Conservation (phyloP, 1,140 invertebrate genomes). For the Drosophila pseudoananassae region DNA sequence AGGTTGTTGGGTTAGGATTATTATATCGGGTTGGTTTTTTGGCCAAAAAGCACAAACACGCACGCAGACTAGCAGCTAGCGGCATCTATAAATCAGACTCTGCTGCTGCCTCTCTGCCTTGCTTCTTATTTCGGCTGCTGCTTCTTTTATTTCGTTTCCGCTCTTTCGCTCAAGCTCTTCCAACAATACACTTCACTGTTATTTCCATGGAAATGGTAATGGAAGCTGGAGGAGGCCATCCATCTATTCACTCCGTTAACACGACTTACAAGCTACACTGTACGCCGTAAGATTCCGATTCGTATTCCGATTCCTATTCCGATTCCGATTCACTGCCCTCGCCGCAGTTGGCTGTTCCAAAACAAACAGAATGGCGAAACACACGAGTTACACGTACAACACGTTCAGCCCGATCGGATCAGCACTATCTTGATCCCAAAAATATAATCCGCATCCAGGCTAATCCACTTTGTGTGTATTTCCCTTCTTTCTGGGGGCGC, state of each 20-base stretch:
- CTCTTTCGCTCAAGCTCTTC: slow-evolving; percentile 29
- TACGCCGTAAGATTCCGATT: slow-evolving; percentile 17
- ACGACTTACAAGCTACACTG: slow-evolving; percentile 9
- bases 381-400: slow-evolving; percentile 43
- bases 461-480: slow-evolving; percentile 31
- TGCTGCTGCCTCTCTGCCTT: slow-evolving; percentile 18
- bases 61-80: slow-evolving; percentile 9
- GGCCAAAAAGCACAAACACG: slow-evolving; percentile 11
- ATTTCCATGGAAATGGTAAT: slow-evolving; percentile 21
- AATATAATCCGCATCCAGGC: slow-evolving; percentile 39
- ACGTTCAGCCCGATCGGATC: slow-evolving; percentile 63
- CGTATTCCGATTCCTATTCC: slow-evolving; percentile 5
- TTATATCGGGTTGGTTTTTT: slow-evolving; percentile 9
- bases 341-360: slow-evolving; percentile 49
- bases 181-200: slow-evolving; percentile 35
- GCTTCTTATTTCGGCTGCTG: slow-evolving; percentile 31
- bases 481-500: background rate
- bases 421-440: slow-evolving; percentile 61
- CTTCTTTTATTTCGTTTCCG: slow-evolving; percentile 32
- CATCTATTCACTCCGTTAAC: slow-evolving; percentile 24
- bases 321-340: slow-evolving; percentile 27
- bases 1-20: slow-evolving; percentile 9
- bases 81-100: slow-evolving; percentile 40
- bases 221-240: slow-evolving; percentile 21
- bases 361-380: slow-evolving; percentile 11